Conservation (phyloP, 2,888 invertebrate genomes). For the Amitus sp. region DNA sequence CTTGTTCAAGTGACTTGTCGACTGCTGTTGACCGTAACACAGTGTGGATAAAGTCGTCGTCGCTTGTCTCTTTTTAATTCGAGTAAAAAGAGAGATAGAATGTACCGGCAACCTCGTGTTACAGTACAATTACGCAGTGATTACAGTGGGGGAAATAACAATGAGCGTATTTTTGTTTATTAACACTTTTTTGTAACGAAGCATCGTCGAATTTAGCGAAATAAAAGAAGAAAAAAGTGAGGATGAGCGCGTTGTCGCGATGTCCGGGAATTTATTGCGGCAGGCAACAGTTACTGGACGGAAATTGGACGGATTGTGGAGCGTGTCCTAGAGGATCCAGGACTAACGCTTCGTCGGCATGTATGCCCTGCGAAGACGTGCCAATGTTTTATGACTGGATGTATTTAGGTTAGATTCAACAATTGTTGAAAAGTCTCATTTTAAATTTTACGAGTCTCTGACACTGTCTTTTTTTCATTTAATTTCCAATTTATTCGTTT, state of each 20-base stretch:
- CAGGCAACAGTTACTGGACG: constrained; percentile 73
- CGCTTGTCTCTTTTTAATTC: too few species aligned
- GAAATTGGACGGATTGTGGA: constrained; percentile 83
- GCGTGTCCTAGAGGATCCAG: constrained; percentile 87
- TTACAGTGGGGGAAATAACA: too few species aligned
- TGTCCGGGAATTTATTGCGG: constrained; percentile 92
- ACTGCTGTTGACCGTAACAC: too few species aligned
- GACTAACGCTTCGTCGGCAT: constrained; percentile 78
- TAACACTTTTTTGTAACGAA: too few species aligned
- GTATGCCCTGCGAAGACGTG: constrained; percentile 78
- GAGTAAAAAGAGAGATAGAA: too few species aligned
- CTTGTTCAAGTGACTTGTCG: too few species aligned
- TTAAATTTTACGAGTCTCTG: too few species aligned
- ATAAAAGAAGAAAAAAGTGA: constrained; percentile 3
- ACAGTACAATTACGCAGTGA: too few species aligned
- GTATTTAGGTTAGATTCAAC: constrained; percentile 72
- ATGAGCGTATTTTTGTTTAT: too few species aligned
- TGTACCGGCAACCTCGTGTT: too few species aligned
- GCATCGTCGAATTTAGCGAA: not conserved
- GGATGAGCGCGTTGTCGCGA: constrained; percentile 46
- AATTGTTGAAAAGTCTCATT: too few species aligned
- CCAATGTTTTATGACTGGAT: constrained; percentile 92
- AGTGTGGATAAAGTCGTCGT: too few species aligned
- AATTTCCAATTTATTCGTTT: not conserved
- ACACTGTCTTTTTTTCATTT: not conserved